Percentiles rank a stretch among this genome's conserved stretches.
Evolutionary conservation across 37 sponge, comb jelly and placozoan species (phyloP).

Genomic region (Crambe crambe): DNA sequence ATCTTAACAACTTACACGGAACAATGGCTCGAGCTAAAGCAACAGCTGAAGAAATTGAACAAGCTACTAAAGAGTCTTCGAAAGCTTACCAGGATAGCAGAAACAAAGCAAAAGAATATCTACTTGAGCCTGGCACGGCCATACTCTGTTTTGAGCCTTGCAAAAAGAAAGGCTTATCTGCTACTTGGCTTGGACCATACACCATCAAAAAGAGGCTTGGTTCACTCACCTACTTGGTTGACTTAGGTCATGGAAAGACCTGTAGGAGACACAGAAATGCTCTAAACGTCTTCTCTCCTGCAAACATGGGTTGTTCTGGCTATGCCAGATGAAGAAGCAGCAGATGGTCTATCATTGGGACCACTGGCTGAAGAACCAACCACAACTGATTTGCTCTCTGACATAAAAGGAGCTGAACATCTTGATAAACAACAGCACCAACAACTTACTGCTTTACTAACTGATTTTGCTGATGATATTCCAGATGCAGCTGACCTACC

Average conservation of each 20-base stretch:
- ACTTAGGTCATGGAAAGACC: not conserved
- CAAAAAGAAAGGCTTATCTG: not conserved
- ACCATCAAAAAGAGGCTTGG: not conserved
- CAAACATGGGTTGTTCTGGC: not conserved
- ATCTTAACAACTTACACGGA: too few relatives aligned
- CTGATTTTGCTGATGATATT: not conserved
- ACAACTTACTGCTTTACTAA: not conserved
- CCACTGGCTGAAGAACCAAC: too few relatives aligned
- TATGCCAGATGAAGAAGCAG: not conserved
- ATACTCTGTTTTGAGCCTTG: not conserved
- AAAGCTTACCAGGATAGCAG: not conserved
- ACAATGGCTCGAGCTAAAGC: too few relatives aligned
- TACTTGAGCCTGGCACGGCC: not conserved
- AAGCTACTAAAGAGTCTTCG: not conserved
- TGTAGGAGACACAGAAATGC: not conserved
- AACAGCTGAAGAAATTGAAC: too few relatives aligned
- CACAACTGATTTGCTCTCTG: too few relatives aligned
- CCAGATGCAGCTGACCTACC: not conserved
- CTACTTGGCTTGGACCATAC: not conserved
- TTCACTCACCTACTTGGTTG: not conserved
- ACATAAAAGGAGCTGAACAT: too few relatives aligned
- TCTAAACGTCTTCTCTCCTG: not conserved
- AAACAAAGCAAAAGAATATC: not conserved
- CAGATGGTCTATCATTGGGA: too few relatives aligned
- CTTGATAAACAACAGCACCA: not conserved